Evolutionary conservation across 35 echinoderm and acorn worm species (phyloP), one percentile per base, ranked within the genome.

Genomic region (Ptychodera flava): DNA sequence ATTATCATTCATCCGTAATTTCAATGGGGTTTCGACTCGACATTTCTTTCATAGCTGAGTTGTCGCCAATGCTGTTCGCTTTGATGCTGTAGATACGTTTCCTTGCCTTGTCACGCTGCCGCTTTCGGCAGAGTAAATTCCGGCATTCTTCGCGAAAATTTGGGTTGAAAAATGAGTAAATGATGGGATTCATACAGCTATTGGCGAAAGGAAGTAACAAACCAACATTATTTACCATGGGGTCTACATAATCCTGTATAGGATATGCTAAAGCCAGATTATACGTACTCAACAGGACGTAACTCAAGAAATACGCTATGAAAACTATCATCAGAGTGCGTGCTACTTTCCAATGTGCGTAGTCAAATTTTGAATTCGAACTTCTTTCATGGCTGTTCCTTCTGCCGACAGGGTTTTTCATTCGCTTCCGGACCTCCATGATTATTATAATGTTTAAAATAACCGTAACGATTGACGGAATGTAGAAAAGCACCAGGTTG

Each of bases 161-260:
- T 0, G 27, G 77, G 34, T 93, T 89, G 77, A 89, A 35, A 38
- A 93, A 15, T 12, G 91, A 96, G 30, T 96, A 96, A 0, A 96
- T 78, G 1, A 96, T 83, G 0, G 94, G 91, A 36, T 96, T 96
- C 85, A 96, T 89, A 33, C 94, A 96, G 33, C 88, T 89, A 80
- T 96, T 96, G 29, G 85, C 91, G 81, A 90, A 96, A 15, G 91
- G 90, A 28, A 90, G 28, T 0, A 93, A 91, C 36, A 96, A 52
- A 33, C 90, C 83, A 16, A 85, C 30, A 76, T 92, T 92, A 32
- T 88, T 88, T 0, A 88, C 86, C 15, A 27, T n/a, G 27, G 86
- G 14, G 28, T 36, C 30, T 0, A 89, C 22, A 12, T 6, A 6
- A 64, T 64, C 22, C 22, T 64, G 6, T 12, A 22, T 6, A 6